Percentiles rank a stretch among this genome's conserved stretches.
phyloP scores from a whole-genome alignment of 2,113 vertebrate genomes.

The Myotis brandtii region DNA sequence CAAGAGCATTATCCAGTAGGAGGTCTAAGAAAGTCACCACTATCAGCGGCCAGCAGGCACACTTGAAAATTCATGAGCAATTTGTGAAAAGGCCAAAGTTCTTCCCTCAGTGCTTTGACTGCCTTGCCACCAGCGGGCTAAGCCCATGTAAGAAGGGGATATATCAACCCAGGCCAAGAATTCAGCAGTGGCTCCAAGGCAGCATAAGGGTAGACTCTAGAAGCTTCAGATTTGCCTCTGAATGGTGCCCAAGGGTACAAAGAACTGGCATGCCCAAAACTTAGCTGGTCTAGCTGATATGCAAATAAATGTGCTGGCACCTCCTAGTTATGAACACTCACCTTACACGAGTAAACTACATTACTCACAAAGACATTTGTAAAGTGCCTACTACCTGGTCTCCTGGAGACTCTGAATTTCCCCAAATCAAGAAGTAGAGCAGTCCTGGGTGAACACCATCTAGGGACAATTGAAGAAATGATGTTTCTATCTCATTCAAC shows the following conservation, averaged over 20 bases:
- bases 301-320: background rate
- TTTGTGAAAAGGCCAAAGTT: constrained; percentile 64
- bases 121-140: background rate
- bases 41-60: constrained; percentile 79
- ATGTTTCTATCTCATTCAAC: background rate
- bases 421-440: background rate
- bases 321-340: background rate
- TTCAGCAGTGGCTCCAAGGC: background rate
- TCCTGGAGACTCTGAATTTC: background rate
- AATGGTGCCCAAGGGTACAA: background rate
- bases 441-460: background rate
- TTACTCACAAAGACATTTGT: background rate
- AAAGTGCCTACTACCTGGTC: background rate
- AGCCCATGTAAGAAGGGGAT: constrained; percentile 38
- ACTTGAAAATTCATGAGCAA: constrained; percentile 85
- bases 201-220: constrained; percentile 4
- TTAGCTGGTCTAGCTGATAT: background rate
- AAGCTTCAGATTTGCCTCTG: background rate
- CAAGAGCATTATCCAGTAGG: constrained; percentile 79
- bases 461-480: background rate
- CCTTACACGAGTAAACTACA: background rate
- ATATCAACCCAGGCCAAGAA: constrained; percentile 33
- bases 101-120: constrained; percentile 32
- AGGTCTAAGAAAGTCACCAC: constrained; percentile 78
- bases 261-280: background rate